These are phyloP conservation scores for Catharus minimus DNA, from an alignment of 2,113 vertebrate species.

Conservation along the genomic window DNA sequence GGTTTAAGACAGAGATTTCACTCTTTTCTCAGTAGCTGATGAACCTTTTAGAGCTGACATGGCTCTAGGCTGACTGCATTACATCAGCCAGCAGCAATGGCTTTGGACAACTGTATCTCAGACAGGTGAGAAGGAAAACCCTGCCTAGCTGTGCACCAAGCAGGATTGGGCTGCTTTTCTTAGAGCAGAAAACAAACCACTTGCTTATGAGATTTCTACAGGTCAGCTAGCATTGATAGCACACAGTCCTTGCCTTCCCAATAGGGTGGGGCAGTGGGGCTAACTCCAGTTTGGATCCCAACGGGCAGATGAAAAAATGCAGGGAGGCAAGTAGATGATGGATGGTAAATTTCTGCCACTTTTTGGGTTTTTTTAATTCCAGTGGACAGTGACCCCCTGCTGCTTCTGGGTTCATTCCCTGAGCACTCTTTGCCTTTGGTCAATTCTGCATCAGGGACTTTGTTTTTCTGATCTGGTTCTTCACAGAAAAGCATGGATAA, in stretches of 20 bases:
- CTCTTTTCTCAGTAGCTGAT: neutral
- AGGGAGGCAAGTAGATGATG: neutral
- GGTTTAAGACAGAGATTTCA: neutral
- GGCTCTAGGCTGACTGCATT: neutral
- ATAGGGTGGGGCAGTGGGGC: neutral
- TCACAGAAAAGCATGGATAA: neutral
- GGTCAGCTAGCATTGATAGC: neutral
- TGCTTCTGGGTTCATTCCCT: neutral
- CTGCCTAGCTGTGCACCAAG: neutral
- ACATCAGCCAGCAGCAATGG: neutral
- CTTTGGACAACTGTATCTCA: neutral
- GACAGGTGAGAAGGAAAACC: neutral
- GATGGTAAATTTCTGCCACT: neutral
- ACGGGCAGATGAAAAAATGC: neutral
- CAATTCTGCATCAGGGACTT: neutral
- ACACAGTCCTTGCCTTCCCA: neutral
- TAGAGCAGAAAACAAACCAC: neutral
- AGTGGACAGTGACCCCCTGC: neutral
- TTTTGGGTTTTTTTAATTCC: neutral
- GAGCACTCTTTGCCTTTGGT: neutral
- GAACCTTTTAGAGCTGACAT: neutral
- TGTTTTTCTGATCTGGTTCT: neutral
- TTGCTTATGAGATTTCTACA: neutral
- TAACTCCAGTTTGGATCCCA: neutral
- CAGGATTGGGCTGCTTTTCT: neutral